phyloP scores from a whole-genome alignment of 2,113 vertebrate genomes.

The Neolamprologus ventralis region DNA sequence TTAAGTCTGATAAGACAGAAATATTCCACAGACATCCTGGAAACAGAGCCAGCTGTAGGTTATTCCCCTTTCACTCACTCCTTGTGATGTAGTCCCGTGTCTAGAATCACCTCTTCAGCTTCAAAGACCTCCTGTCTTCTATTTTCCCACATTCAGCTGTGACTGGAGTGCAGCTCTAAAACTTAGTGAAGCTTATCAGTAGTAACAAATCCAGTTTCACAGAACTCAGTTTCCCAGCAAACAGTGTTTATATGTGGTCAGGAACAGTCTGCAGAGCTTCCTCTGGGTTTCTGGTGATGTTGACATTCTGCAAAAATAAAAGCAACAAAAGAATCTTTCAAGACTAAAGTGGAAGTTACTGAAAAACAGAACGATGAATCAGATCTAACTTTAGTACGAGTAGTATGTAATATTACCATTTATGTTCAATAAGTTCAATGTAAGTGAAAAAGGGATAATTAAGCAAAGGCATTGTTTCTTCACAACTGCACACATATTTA shows the following conservation, averaged over 20 bases:
- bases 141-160: background rate
- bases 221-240: background rate
- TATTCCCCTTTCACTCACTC: background rate
- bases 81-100: rapidly evolving
- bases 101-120: background rate
- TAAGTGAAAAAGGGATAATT: background rate
- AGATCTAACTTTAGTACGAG: background rate
- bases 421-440: background rate
- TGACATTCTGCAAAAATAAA: conserved; percentile 66
- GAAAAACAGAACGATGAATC: background rate
- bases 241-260: conserved; percentile 52
- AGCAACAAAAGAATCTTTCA: background rate
- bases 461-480: background rate
- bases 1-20: background rate
- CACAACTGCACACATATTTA: background rate
- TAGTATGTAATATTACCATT: too few relatives aligned
- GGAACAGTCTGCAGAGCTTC: conserved; percentile 77
- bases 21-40: background rate
- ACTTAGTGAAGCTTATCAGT: background rate
- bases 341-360: background rate
- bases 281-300: conserved; percentile 65
- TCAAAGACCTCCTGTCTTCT: background rate
- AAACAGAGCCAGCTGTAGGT: background rate
- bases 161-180: background rate
- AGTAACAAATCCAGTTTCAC: background rate